Base-by-base conservation (phyloP, 2,797 vertebrate genomes). In the Sebastolobus alascanus region DNA sequence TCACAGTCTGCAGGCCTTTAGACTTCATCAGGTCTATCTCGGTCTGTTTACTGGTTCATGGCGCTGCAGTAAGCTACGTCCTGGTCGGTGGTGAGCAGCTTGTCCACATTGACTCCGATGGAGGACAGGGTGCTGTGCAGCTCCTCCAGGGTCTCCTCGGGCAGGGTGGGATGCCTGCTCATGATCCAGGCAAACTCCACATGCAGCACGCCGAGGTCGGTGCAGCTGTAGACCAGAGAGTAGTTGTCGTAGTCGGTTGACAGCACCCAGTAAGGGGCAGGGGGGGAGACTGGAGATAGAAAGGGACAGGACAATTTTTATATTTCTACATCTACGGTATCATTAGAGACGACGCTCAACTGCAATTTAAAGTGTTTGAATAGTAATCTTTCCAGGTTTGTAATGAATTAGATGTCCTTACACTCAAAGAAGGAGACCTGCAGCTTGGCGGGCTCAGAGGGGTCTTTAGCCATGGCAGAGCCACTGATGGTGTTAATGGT, bases 181-280 rank as follows among this genome's bases (percentile, higher is more conserved):
- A 96, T 11, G 89, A 97, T 97, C 97, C 97, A 97, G 87, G 94
- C 90, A 0, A 94, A 94, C 59, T 97, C 87, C 2, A 67, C 10
- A 3, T 93, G 96, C 71, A 96, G 80, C 31, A 83, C 1, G 0
- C 90, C 90, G 16, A 96, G 82, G 59, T 94, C 92, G 1, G 93
- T 95, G 86, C 97, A 98, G 90, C 96, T 96, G 86, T 97, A 98
- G 63, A 98, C 95, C 43, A 98, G 93, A 0, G 96, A 82, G 43
- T 97, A 96, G 90, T 85, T 95, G 50, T 95, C 93, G 0, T 97
- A 97, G 94, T 97, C 96, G 0, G 97, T 97, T 84, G 96, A 95
- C 90, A 98, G 80, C 27, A 98, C 94, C 97, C 96, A 97, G 93
- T 97, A 97, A 0, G 96, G 96, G 3, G 92, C 74, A 0, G 94